Evolutionary conservation across 2,113 vertebrate species (phyloP).

Genomic region (Recurvirostra avosetta): DNA sequence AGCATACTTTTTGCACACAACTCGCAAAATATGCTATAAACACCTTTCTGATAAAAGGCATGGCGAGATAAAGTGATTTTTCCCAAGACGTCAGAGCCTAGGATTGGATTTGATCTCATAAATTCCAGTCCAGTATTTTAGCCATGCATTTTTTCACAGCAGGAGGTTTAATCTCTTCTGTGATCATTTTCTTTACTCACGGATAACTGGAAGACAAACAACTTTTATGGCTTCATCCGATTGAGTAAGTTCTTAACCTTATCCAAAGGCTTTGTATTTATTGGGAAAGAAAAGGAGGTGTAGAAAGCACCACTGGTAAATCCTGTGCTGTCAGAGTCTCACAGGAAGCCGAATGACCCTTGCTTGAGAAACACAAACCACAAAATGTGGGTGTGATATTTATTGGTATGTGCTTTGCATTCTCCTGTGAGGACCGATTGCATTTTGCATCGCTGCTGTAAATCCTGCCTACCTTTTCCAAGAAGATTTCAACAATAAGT

Average conservation of each 20-base stretch:
- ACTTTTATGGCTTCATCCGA: background rate
- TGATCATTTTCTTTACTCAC: background rate
- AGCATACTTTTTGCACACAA: background rate
- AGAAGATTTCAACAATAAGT: background rate
- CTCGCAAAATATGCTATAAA: background rate
- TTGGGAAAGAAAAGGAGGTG: slow-evolving; percentile 18
- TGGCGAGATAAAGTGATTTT: background rate
- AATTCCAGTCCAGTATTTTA: background rate
- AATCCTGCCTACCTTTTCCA: background rate
- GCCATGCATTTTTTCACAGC: background rate
- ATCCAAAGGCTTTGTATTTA: slow-evolving; percentile 25
- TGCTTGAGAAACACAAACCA: slow-evolving; percentile 14
- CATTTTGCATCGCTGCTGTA: background rate
- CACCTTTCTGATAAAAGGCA: background rate
- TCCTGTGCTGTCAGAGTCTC: background rate
- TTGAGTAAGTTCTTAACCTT: background rate
- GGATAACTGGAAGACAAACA: background rate
- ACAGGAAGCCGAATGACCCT: slow-evolving; percentile 22
- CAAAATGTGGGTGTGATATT: slow-evolving; percentile 34
- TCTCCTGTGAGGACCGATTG: background rate
- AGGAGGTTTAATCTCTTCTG: background rate
- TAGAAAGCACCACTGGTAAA: background rate
- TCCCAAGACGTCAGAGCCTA: accelerated
- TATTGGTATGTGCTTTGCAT: background rate
- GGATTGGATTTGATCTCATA: background rate